A percentile compares a stretch with the other conserved stretches of the same genome.
Evolutionary conservation across 2,113 vertebrate genomes (phyloP).

Genomic region (Terrapene triunguis): DNA sequence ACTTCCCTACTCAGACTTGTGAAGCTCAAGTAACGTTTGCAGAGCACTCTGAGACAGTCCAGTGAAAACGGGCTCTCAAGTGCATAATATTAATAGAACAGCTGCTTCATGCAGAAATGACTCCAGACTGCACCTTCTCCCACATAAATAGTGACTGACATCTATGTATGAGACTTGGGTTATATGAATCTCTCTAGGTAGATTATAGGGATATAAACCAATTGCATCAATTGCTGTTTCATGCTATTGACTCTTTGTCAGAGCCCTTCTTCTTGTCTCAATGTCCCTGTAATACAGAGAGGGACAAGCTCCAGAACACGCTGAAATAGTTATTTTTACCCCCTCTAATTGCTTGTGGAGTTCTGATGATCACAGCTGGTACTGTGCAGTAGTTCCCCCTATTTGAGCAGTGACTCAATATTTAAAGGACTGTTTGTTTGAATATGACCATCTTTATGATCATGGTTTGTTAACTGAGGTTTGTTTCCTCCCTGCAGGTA

Average conservation of each 20-base stretch:
- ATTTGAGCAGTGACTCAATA: constrained; percentile 7
- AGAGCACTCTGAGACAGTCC: background rate
- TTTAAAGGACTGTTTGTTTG: background rate
- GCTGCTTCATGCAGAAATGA: accelerated
- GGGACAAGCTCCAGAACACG: background rate
- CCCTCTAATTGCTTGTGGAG: background rate
- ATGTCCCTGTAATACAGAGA: background rate
- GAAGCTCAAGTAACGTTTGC: background rate
- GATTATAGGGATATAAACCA: background rate
- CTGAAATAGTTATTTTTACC: background rate
- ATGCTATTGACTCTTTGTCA: background rate
- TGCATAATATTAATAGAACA: background rate
- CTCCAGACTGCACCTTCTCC: background rate
- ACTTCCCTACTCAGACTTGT: background rate
- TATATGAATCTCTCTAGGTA: background rate
- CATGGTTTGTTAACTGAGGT: background rate
- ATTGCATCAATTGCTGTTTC: background rate
- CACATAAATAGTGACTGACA: background rate
- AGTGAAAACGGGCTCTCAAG: background rate
- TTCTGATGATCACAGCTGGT: background rate
- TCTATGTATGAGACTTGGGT: background rate
- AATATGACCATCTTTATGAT: background rate
- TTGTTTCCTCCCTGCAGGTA: constrained; percentile 82
- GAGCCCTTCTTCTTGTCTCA: background rate
- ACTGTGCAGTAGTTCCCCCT: background rate